Evolutionary conservation across 2,888 invertebrate genomes (phyloP).

Genomic region (Camponotus fellah): DNA sequence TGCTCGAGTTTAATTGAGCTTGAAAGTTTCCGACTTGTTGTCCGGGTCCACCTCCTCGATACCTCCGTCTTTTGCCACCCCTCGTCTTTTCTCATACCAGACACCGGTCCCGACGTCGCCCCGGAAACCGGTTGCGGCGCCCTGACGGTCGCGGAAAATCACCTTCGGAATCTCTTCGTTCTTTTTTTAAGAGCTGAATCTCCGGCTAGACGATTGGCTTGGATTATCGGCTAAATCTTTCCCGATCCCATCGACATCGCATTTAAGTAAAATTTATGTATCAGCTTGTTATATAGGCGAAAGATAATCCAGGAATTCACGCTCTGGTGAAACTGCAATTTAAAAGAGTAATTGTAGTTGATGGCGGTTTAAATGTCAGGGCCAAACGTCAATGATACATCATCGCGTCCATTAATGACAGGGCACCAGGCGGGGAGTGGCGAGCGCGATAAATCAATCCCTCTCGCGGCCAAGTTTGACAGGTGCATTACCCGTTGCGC

Average conservation of each 20-base stretch:
- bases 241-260: not conserved
- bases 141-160: not conserved
- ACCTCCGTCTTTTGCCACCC: slow-evolving; percentile 10
- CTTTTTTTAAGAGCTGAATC: not conserved
- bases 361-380: slow-evolving; percentile 40
- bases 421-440: slow-evolving; percentile 26
- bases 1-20: slow-evolving; percentile 81
- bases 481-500: slow-evolving; percentile 39
- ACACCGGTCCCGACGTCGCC: not conserved
- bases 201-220: not conserved
- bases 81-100: not conserved
- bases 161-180: not conserved
- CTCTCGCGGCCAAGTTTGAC: slow-evolving; percentile 29
- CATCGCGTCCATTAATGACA: slow-evolving; percentile 36
- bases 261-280: not conserved
- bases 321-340: slow-evolving; percentile 20
- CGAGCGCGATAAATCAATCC: slow-evolving; percentile 45
- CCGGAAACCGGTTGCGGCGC: slow-evolving; percentile 34
- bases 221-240: slow-evolving; percentile 1
- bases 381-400: slow-evolving; percentile 44
- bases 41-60: slow-evolving; percentile 60
- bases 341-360: slow-evolving; percentile 12
- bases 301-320: not conserved
- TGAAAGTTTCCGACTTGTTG: slow-evolving; percentile 80
- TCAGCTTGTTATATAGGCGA: not conserved